Percentiles rank a stretch among this genome's conserved stretches.
Conservation (phyloP, 2,888 invertebrate species). For the Diaprepes abbreviatus region DNA sequence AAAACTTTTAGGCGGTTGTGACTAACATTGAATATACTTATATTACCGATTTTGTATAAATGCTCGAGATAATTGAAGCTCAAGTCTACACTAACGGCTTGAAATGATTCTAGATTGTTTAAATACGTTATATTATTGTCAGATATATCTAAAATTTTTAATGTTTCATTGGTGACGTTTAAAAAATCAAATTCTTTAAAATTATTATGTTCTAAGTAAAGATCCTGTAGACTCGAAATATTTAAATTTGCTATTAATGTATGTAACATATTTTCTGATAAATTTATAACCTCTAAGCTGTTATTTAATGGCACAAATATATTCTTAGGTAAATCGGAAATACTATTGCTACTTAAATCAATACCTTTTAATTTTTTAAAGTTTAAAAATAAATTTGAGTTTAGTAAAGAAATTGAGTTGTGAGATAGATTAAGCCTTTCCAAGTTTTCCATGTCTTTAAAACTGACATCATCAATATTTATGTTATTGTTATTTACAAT, state of each 20-base stretch:
- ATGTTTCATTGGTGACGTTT: neutral
- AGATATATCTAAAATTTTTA: neutral
- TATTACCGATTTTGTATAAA: neutral
- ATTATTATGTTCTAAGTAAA: neutral
- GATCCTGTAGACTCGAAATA: neutral
- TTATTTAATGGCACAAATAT: neutral
- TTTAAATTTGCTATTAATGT: neutral
- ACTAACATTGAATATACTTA: neutral
- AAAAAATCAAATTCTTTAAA: neutral
- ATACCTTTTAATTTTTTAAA: neutral
- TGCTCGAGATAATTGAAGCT: neutral
- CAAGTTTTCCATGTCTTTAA: neutral
- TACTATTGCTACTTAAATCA: slow-evolving; percentile 5
- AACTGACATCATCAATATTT: neutral
- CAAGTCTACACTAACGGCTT: neutral
- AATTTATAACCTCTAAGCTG: neutral
- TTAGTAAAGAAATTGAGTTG: neutral
- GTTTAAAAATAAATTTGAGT: neutral
- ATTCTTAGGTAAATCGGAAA: neutral
- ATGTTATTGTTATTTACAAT: neutral
- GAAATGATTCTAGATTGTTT: neutral
- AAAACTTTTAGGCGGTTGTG: neutral
- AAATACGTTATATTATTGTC: neutral
- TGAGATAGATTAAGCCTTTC: neutral
- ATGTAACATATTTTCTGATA: neutral